Evolutionary conservation across 2,888 invertebrate genomes (phyloP).

Genomic region (Congeria kusceri): DNA sequence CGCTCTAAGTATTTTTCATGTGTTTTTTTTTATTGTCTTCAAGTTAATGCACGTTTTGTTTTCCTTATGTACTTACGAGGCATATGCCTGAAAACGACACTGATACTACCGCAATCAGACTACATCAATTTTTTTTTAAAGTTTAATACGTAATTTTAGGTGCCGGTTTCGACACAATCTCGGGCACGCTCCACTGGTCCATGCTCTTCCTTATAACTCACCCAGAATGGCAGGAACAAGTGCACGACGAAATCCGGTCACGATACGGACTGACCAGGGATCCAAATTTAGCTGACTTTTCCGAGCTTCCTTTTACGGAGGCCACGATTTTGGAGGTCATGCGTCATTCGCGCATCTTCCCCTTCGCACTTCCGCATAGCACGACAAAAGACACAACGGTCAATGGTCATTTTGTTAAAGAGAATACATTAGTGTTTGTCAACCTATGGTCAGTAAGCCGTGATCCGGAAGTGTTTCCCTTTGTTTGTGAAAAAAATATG

Average conservation of each 20-base stretch:
- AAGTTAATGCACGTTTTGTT: no score
- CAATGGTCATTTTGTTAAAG: conserved; percentile 69
- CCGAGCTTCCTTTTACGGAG: conserved; percentile 74
- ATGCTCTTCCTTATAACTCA: conserved; percentile 77
- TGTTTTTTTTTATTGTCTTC: no score
- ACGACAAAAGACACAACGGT: conserved; percentile 74
- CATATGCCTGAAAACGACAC: no score
- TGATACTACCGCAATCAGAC: no score
- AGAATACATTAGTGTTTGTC: conserved; percentile 75
- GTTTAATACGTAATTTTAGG: conserved; percentile 35
- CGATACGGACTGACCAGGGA: conserved; percentile 66
- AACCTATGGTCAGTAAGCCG: conserved; percentile 79
- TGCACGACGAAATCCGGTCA: conserved; percentile 75
- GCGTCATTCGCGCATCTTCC: conserved; percentile 78
- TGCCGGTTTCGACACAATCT: conserved; percentile 81
- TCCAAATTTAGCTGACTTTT: conserved; percentile 70
- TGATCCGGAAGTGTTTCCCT: conserved; percentile 72
- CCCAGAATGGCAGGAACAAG: conserved; percentile 74
- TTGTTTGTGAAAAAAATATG: no score
- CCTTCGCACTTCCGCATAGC: conserved; percentile 80
- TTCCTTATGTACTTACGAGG: no score
- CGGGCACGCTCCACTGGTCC: conserved; percentile 78
- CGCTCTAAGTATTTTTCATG: no score
- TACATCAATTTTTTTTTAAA: no score
- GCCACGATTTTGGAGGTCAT: conserved; percentile 76